Base-by-base conservation (phyloP, 2,113 vertebrate genomes). In the Poeciliopsis retropinna region DNA sequence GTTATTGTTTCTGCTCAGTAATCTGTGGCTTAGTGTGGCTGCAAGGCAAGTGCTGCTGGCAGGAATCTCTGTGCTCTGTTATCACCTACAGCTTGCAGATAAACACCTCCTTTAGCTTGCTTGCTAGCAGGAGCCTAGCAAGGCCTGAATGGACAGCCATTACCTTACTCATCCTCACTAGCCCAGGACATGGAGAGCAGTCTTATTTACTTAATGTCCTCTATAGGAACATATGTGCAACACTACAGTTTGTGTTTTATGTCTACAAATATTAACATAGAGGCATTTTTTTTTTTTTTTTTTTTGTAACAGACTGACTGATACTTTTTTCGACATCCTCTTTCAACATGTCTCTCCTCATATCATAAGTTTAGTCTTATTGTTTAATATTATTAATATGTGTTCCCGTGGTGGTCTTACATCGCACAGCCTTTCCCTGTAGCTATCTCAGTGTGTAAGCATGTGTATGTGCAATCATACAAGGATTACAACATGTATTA, bases 1-100 rank as follows among this genome's bases (percentile, higher is more conserved):
- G 91, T 93, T 92, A 93, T 95, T 93, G 93, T 94, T 92, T 93
- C 91, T 93, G 82, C 87, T 87, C 84, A 79, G 86, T 94, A 94
- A 94, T 94, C 93, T 94, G 83, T 87, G 91, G 90, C 89, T 92
- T 91, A 92, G 89, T 87, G 89, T 88, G 91, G 92, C 90, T 92
- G 90, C 87, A 82, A 91, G 90, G 89, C 86, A 87, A 95, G 92
- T 91, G 88, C 86, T 90, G 88, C 91, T 94, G 93, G 92, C 93
- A 92, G 79, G 85, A 79, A 85, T 81, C 76, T 79, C 79, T 86
- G 80, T 88, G 88, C 89, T 92, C 89, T 89, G 85, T 92, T 93
- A 91, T 93, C 92, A 93, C 91, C 92, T 92, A 88, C 89, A 89
- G 85, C 86, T 87, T 82, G 83, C 83, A 90, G 90, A 93, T 93